phyloP scores from a whole-genome alignment of 2,797 vertebrate genomes.

The Channa striata region DNA sequence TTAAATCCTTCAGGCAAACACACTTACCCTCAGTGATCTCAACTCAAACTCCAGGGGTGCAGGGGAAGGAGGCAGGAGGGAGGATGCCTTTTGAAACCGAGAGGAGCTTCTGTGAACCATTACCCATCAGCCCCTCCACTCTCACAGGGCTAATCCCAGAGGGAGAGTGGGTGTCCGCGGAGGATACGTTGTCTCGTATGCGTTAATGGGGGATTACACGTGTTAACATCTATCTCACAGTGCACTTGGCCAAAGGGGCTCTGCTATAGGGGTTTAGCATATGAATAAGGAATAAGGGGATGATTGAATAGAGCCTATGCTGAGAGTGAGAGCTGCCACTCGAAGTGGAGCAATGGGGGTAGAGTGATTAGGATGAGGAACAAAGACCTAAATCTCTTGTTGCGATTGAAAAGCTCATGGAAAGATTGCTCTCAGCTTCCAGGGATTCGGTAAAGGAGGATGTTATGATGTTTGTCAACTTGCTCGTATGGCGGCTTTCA shows the following conservation, averaged over 20 bases:
- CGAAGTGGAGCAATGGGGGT: slow-evolving; percentile 50
- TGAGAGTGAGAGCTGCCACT: slow-evolving; percentile 80
- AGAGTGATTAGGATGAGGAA: slow-evolving; percentile 58
- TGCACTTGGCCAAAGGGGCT: slow-evolving; percentile 80
- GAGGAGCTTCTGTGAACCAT: slow-evolving; percentile 76
- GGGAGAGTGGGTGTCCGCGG: slow-evolving; percentile 77
- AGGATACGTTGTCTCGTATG: slow-evolving; percentile 74
- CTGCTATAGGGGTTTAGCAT: slow-evolving; percentile 81
- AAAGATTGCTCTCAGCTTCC: slow-evolving; percentile 33
- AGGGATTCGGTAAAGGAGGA: slow-evolving; percentile 10
- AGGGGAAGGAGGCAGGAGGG: slow-evolving; percentile 36
- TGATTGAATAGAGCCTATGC: slow-evolving; percentile 73
- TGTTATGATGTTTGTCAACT: not conserved
- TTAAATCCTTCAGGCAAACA: slow-evolving; percentile 67
- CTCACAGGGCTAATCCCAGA: slow-evolving; percentile 77
- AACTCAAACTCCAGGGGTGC: slow-evolving; percentile 44
- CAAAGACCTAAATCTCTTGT: slow-evolving; percentile 58
- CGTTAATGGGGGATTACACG: slow-evolving; percentile 86
- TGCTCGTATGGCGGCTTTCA: not conserved
- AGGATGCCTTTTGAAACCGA: slow-evolving; percentile 66
- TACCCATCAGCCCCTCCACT: slow-evolving; percentile 77
- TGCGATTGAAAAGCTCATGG: slow-evolving; percentile 20
- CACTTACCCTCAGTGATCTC: slow-evolving; percentile 64
- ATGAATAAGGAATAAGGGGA: slow-evolving; percentile 83
- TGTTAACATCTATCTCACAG: slow-evolving; percentile 85